These are phyloP conservation scores for Meliscaeva auricollis DNA, from an alignment of 2,888 invertebrate genomes.

Conservation along the genomic window DNA sequence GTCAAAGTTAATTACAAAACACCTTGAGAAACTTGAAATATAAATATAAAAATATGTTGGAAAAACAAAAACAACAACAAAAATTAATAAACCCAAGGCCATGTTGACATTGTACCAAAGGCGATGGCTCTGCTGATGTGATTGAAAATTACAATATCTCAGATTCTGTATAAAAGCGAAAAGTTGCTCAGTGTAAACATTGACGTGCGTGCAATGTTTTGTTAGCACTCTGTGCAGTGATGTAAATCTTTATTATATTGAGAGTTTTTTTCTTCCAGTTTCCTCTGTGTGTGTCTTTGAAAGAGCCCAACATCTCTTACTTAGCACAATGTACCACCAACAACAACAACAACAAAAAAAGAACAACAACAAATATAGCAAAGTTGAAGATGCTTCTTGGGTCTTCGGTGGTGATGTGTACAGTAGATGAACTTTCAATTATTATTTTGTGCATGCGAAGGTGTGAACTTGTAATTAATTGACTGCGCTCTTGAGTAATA, in stretches of 20 bases:
- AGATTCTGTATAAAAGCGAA: slow-evolving; percentile 1
- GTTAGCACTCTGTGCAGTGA: slow-evolving; percentile 9
- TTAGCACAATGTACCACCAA: neutral
- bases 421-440: slow-evolving; percentile 70
- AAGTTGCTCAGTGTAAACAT: slow-evolving; percentile 51
- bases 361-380: slow-evolving; percentile 1
- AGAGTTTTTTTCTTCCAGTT: neutral
- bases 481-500: slow-evolving; percentile 58
- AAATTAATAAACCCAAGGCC: slow-evolving; percentile 64
- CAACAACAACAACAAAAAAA: neutral
- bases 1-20: slow-evolving; percentile 70
- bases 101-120: slow-evolving; percentile 68
- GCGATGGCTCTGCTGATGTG: slow-evolving; percentile 28
- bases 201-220: slow-evolving; percentile 48
- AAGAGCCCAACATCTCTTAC: slow-evolving; percentile 10
- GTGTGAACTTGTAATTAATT: slow-evolving; percentile 72
- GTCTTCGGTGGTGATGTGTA: slow-evolving; percentile 7
- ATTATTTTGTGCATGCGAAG: slow-evolving; percentile 62
- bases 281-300: slow-evolving; percentile 4
- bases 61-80: slow-evolving; percentile 37
- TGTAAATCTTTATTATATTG: slow-evolving; percentile 49
- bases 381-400: neutral
- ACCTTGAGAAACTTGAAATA: slow-evolving; percentile 49
- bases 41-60: no score
- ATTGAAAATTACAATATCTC: slow-evolving; percentile 45